phyloP scores from a whole-genome alignment of 2,113 vertebrate species.

The Mohoua ochrocephala region DNA sequence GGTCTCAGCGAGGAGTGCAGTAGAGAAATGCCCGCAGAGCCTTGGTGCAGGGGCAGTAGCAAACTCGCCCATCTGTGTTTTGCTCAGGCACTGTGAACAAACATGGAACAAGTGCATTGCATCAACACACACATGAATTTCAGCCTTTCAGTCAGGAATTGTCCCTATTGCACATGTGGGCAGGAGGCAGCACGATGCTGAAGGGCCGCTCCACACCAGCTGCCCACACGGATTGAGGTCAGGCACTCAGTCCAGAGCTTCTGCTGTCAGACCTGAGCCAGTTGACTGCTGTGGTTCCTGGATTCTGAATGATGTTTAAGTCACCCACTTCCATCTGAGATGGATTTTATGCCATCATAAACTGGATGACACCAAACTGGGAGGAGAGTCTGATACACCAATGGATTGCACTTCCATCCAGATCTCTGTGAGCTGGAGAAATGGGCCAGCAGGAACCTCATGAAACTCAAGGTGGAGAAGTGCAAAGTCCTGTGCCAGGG shows the following conservation, averaged over 20 bases:
- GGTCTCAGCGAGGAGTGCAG: not conserved
- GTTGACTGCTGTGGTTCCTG: not conserved
- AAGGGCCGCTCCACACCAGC: not conserved
- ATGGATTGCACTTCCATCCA: not conserved
- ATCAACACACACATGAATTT: not conserved
- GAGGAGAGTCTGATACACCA: fast-evolving
- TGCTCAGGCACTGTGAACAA: not conserved
- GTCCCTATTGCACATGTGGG: not conserved
- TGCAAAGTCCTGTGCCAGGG: not conserved
- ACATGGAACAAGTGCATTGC: not conserved
- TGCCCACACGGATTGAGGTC: fast-evolving
- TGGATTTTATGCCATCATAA: not conserved
- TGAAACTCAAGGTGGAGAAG: not conserved
- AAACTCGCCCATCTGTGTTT: not conserved
- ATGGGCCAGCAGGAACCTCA: not conserved
- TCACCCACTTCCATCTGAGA: not conserved
- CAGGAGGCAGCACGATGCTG: fast-evolving
- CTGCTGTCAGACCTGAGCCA: not conserved
- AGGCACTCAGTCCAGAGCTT: not conserved
- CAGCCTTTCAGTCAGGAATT: not conserved
- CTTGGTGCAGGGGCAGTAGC: fast-evolving
- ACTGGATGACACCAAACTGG: not conserved
- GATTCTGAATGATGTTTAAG: not conserved
- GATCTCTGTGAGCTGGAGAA: not conserved
- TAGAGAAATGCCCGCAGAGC: not conserved